phyloP scores from a whole-genome alignment of 2,888 invertebrate species.

The Melipona beecheii region DNA sequence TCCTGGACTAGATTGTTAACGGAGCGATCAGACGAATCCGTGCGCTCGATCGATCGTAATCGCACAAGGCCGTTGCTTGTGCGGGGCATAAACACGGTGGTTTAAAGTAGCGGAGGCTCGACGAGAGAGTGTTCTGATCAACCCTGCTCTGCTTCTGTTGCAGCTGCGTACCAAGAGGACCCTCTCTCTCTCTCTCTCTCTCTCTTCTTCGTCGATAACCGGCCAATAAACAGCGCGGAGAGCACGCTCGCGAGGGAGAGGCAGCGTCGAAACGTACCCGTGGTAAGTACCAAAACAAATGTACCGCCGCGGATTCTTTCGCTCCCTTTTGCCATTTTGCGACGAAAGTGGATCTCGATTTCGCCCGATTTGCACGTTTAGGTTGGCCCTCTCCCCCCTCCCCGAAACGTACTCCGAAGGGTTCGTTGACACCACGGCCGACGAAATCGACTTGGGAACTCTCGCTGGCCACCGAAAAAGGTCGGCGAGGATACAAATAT shows the following conservation, averaged over 20 bases:
- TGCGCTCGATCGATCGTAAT: slow-evolving; percentile 9
- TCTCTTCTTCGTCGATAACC: slow-evolving; percentile 33
- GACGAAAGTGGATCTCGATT: slow-evolving; percentile 15
- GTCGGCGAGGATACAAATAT: slow-evolving; percentile 25
- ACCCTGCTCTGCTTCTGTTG: slow-evolving; percentile 19
- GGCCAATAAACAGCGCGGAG: slow-evolving; percentile 20
- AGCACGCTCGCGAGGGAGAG: slow-evolving; percentile 3
- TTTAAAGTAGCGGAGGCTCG: neutral
- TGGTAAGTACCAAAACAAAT: slow-evolving; percentile 61
- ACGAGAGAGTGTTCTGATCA: slow-evolving; percentile 1
- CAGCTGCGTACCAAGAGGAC: slow-evolving; percentile 47
- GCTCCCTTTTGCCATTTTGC: neutral
- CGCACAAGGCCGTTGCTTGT: neutral
- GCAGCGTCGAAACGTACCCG: neutral
- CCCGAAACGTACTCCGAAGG: neutral
- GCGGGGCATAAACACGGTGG: slow-evolving; percentile 15
- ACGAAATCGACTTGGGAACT: slow-evolving; percentile 10
- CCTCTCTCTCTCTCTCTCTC: neutral
- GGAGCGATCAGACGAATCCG: neutral
- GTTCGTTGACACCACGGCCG: slow-evolving; percentile 37
- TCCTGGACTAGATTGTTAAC: neutral
- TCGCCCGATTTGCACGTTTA: slow-evolving; percentile 5
- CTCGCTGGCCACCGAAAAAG: slow-evolving; percentile 15
- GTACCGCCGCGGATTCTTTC: neutral
- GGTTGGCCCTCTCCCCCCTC: neutral